Evolutionary conservation across 2,113 vertebrate genomes (phyloP), one percentile per base, ranked within the genome.

Genomic region (Rhizomys pruinosus): DNA sequence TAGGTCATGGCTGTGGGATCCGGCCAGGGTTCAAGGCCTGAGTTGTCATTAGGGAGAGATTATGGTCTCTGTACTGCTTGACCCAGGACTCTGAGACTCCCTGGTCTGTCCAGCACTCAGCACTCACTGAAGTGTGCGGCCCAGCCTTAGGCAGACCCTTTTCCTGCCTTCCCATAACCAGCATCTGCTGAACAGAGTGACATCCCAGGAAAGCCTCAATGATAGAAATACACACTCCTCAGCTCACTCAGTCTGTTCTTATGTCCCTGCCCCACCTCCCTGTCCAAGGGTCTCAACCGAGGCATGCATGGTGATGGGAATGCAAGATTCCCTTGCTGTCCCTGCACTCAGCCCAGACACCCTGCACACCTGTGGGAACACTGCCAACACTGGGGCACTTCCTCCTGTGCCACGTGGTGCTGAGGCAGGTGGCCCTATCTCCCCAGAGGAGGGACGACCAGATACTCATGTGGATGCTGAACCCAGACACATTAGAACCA

Each of bases 271-370:
- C 29, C 13, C 5, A 42, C 5, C 37, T 10, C 15, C 47, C 7
- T 11, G 9, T 32, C 59, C 17, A 71, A 3, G 9, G 20, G 10
- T 29, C 27, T 72, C 52, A 13, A 3, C 5, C 29, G 42, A 55
- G 61, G 7, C 6, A 6, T 17, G 37, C 23, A 9, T 2, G n/a
- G 19, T 39, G 2, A 0, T 23, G n/a, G 3, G 27, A 22, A 6
- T n/a, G 32, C 29, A 32, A 57, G 2, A 20, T 57, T 76, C 59
- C 10, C 2, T 29, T 4, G 25, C 29, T 4, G 8, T 59, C 57
- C 1, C 68, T 87, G 22, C 16, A 9, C 52, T 19, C 66, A 16
- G 34, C 52, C 17, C 78, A 47, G 52, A 1, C 47, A 72, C n/a
- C 32, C 23, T 73, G n/a, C 25, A 52, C 52, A 59, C 9, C 52